These are phyloP conservation scores for Eulithis prunata DNA, from an alignment of 2,888 invertebrate species.

Conservation along the genomic window DNA sequence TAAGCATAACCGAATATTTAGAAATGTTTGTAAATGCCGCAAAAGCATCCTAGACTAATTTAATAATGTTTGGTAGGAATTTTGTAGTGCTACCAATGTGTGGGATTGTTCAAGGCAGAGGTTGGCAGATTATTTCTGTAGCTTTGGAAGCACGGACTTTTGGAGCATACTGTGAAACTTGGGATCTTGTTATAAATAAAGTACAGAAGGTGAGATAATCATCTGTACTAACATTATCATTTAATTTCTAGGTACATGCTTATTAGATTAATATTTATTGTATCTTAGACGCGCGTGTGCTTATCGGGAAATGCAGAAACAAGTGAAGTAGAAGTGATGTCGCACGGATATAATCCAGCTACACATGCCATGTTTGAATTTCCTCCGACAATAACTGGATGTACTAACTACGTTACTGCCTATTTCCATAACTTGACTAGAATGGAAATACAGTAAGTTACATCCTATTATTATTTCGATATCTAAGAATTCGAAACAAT, in stretches of 20 bases:
- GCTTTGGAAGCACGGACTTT: constrained; percentile 70
- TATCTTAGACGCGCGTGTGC: constrained; percentile 60
- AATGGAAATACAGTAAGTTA: constrained; percentile 73
- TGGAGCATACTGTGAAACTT: constrained; percentile 74
- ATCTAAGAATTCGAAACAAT: too few species aligned
- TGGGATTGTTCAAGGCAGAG: constrained; percentile 70
- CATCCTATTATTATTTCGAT: neutral
- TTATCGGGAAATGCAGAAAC: constrained; percentile 71
- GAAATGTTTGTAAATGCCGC: neutral
- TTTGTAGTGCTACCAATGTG: constrained; percentile 76
- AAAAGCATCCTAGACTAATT: neutral
- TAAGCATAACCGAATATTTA: constrained; percentile 48
- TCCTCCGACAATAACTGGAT: constrained; percentile 75
- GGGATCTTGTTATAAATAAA: constrained; percentile 73
- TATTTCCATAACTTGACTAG: constrained; percentile 75
- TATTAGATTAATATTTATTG: neutral
- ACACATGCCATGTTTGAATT: constrained; percentile 74
- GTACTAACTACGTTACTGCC: constrained; percentile 71
- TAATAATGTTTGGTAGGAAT: constrained; percentile 44
- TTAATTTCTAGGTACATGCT: neutral
- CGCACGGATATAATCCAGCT: constrained; percentile 70
- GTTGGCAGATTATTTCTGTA: constrained; percentile 77
- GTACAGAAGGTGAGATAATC: constrained; percentile 63
- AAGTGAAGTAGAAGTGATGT: constrained; percentile 72
- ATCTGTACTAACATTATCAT: neutral